phyloP scores from a whole-genome alignment of 2,888 invertebrate species.

The Nomada fabriciana region DNA sequence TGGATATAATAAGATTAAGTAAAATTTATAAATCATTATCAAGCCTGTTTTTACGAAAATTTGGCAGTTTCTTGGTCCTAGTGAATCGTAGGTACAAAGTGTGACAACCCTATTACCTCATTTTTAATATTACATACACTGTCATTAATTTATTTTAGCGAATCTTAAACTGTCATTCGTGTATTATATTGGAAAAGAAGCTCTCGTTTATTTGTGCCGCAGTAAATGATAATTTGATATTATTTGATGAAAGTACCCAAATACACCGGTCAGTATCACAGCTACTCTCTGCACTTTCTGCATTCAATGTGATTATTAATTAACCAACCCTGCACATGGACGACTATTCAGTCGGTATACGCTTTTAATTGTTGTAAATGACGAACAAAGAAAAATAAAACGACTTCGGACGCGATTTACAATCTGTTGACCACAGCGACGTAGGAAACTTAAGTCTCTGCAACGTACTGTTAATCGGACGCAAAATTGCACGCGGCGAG shows the following conservation, averaged over 20 bases:
- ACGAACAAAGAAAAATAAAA: slow-evolving; percentile 65
- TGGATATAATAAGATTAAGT: slow-evolving; percentile 47
- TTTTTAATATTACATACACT: slow-evolving; percentile 52
- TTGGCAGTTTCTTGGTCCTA: slow-evolving; percentile 57
- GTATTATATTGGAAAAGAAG: slow-evolving; percentile 41
- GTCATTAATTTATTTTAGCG: slow-evolving; percentile 28
- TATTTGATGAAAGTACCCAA: slow-evolving; percentile 72
- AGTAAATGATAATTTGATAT: slow-evolving; percentile 38
- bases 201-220: slow-evolving; percentile 30
- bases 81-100: slow-evolving; percentile 49
- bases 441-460: slow-evolving; percentile 81
- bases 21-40: slow-evolving; percentile 42
- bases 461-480: slow-evolving; percentile 78
- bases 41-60: slow-evolving; percentile 42
- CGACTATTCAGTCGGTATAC: slow-evolving; percentile 40
- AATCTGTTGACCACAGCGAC: slow-evolving; percentile 77
- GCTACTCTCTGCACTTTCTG: slow-evolving; percentile 79
- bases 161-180: slow-evolving; percentile 29
- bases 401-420: slow-evolving; percentile 26
- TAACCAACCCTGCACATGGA: slow-evolving; percentile 54
- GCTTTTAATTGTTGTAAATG: slow-evolving; percentile 61
- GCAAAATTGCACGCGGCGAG: slow-evolving; percentile 42
- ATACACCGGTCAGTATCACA: slow-evolving; percentile 83
- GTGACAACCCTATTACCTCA: slow-evolving; percentile 66
- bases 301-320: slow-evolving; percentile 64